These are phyloP conservation scores for Hypotaenidia philippensis DNA, from an alignment of 2,797 vertebrate species.

Conservation along the genomic window DNA sequence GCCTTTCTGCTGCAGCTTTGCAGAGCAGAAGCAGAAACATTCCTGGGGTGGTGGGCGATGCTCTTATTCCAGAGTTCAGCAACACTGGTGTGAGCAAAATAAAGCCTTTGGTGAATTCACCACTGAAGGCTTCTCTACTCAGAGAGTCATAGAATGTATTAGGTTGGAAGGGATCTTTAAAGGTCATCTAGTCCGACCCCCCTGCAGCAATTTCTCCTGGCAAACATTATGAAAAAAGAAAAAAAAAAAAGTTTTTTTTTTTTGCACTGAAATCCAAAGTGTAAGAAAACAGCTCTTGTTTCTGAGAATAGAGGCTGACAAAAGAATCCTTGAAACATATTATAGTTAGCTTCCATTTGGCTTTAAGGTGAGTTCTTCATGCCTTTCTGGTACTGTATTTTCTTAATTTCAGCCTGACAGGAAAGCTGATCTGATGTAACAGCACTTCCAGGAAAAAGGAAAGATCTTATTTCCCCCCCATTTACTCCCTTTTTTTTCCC, in stretches of 20 bases:
- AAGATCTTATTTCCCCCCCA: not conserved
- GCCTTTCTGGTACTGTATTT: not conserved
- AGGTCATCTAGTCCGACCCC: too few species aligned
- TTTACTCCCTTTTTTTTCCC: not conserved
- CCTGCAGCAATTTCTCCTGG: not conserved
- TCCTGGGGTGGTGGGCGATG: not conserved
- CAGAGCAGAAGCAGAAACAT: not conserved
- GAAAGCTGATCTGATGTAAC: not conserved
- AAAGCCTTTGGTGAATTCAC: not conserved
- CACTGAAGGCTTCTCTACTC: not conserved
- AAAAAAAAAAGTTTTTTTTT: not conserved
- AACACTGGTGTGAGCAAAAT: not conserved
- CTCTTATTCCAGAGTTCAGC: not conserved
- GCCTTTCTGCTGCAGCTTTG: not conserved
- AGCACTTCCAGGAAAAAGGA: not conserved
- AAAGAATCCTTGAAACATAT: not conserved
- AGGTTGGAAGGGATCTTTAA: too few species aligned
- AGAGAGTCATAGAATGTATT: too few species aligned
- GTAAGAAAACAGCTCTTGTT: not conserved
- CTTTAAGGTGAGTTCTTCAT: not conserved
- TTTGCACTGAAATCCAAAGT: not conserved
- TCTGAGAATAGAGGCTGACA: not conserved
- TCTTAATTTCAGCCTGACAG: not conserved
- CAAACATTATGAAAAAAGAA: not conserved
- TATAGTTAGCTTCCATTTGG: not conserved